Evolutionary conservation across 1,140 invertebrate species (phyloP), one percentile per base, ranked within the genome.

Genomic region (Danaus plexippus): DNA sequence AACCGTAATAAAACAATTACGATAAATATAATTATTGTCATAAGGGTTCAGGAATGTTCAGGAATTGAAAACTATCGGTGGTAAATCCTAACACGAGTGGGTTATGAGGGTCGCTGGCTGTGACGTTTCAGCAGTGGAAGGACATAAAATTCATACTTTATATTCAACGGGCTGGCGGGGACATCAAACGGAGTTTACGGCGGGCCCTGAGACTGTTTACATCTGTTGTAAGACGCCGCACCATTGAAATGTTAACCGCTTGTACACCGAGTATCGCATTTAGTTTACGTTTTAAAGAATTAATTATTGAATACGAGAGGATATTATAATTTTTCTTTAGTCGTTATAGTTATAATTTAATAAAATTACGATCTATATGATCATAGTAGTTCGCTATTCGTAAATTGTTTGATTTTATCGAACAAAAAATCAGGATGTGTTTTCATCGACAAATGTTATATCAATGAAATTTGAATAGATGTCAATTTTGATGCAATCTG

Each of bases 161-260:
- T 73, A 80, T 74, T 71, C 73, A 61, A 56, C 62, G 57, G 66
- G 66, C 69, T 59, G 57, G 69, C 69, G 77, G 76, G 73, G 66
- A 82, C 75, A 85, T 86, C 83, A 86, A 86, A 85, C 83, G 76
- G 72, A 77, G 61, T 86, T 85, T 83, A 85, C 71, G 78, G 76
- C 80, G 72, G 70, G 75, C 55, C 67, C 73, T 74, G 77, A 77
- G 78, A 80, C 79, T 86, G 83, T 86, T 85, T 86, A 86, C 83
- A 85, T 86, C 80, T 86, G 83, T 73, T 80, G 73, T 79, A 64
- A 66, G 69, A 62, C 74, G 77, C 75, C 73, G 69, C 72, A 73
- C 71, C 71, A 69, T 73, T 72, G 68, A 83, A 83, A 74, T 82
- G 80, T 71, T 83, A 80, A 83, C 80, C 81, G 70, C 80, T 79